Conservation (phyloP, 1,140 invertebrate species). For the Xylocopa sonorina region DNA sequence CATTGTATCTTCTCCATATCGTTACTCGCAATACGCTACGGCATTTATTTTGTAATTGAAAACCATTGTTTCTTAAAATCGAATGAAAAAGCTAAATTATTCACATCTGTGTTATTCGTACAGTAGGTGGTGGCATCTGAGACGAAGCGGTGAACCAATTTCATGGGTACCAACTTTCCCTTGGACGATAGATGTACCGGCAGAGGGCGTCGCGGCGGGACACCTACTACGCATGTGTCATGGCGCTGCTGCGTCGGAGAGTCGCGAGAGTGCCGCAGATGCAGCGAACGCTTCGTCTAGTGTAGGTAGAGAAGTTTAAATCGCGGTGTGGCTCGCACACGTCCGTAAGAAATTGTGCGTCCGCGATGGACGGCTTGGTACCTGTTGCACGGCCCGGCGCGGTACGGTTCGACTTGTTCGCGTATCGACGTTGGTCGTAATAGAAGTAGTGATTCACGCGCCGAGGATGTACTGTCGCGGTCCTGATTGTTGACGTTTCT, state of each 20-base stretch:
- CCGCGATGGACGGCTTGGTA: constrained; percentile 52
- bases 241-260: constrained; percentile 19
- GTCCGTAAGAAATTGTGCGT: constrained; percentile 33
- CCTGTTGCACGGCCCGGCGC: constrained; percentile 54
- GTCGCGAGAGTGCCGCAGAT: constrained; percentile 25
- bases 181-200: too few relatives aligned
- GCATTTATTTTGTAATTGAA: too few relatives aligned
- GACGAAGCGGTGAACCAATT: too few relatives aligned
- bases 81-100: too few relatives aligned
- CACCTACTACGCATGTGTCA: constrained; percentile 18
- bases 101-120: too few relatives aligned
- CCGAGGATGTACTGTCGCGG: constrained; percentile 41
- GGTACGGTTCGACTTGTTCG: constrained; percentile 7
- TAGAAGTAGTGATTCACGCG: constrained; percentile 5
- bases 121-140: background rate
- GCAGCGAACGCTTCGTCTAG: constrained; percentile 42
- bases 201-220: background rate
- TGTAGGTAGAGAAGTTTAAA: constrained; percentile 17
- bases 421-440: constrained; percentile 32
- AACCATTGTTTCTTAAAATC: too few relatives aligned
- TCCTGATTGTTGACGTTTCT: constrained; percentile 55
- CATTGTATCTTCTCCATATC: too few relatives aligned
- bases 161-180: background rate
- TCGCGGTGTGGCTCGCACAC: constrained; percentile 38
- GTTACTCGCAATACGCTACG: too few relatives aligned